phyloP scores from a whole-genome alignment of 2,888 invertebrate genomes.

The Melipona bicolor region DNA sequence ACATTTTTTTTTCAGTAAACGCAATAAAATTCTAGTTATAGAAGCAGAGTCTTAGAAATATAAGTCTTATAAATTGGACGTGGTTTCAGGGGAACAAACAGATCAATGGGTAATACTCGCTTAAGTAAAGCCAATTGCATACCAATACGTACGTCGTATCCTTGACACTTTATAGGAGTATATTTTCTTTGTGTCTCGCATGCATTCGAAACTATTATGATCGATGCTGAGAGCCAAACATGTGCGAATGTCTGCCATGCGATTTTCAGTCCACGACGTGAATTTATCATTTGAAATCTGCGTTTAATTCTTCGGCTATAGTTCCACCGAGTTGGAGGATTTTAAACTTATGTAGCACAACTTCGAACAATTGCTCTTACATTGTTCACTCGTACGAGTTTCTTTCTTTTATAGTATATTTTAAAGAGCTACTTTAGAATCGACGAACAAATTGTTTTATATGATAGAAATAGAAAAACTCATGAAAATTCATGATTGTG shows the following conservation, averaged over 20 bases:
- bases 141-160: slow-evolving; percentile 29
- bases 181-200: background rate
- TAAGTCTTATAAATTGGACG: too few species aligned
- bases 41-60: too few species aligned
- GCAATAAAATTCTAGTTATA: background rate
- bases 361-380: background rate
- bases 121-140: slow-evolving; percentile 17
- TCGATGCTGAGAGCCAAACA: slow-evolving; percentile 53
- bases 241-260: slow-evolving; percentile 15
- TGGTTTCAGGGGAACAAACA: background rate
- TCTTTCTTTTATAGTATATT: background rate
- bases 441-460: background rate
- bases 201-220: slow-evolving; percentile 23
- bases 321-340: background rate
- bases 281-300: slow-evolving; percentile 31
- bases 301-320: background rate
- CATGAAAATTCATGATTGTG: background rate
- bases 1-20: background rate
- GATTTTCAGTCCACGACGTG: slow-evolving; percentile 4
- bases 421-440: background rate
- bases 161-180: slow-evolving; percentile 43
- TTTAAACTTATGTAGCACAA: background rate
- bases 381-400: background rate
- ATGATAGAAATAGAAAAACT: background rate
- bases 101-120: background rate